Evolutionary conservation across 2,797 vertebrate species (phyloP).

Genomic region (Vultur gryphus): DNA sequence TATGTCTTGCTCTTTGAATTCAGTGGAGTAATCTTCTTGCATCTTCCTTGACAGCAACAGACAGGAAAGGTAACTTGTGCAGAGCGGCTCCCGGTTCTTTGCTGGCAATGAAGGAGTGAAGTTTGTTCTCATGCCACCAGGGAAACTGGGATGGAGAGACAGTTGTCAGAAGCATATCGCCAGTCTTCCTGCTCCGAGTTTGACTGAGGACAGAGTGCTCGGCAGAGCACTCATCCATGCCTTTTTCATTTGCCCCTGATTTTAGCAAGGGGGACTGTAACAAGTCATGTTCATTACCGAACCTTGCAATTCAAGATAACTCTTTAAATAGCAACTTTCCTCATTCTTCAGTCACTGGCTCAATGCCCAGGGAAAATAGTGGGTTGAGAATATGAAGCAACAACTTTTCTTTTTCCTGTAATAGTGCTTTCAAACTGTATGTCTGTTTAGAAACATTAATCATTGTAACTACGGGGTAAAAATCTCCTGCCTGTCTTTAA

Average conservation of each 20-base stretch:
- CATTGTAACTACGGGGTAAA: constrained; percentile 39
- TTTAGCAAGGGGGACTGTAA: not conserved
- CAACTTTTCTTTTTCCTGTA: constrained; percentile 38
- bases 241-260: not conserved
- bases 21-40: not conserved
- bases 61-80: not conserved
- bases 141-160: not conserved
- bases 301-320: constrained; percentile 35
- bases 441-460: constrained; percentile 65
- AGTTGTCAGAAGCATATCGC: not conserved
- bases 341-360: constrained; percentile 40
- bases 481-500: constrained; percentile 37
- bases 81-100: not conserved
- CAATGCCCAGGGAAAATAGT: constrained; percentile 45
- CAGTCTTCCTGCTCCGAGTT: not conserved
- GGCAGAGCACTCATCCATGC: not conserved
- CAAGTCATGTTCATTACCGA: constrained; percentile 3
- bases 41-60: not conserved
- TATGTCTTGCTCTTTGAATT: not conserved
- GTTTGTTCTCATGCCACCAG: not conserved
- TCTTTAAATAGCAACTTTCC: constrained; percentile 54
- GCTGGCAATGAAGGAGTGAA: not conserved
- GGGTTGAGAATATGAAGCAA: constrained; percentile 42
- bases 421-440: constrained; percentile 47
- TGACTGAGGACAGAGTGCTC: not conserved